A percentile compares a stretch with the other conserved stretches of the same genome.
Evolutionary conservation across 2,888 invertebrate species (phyloP).

Genomic region (Ryuthela nishihirai): DNA sequence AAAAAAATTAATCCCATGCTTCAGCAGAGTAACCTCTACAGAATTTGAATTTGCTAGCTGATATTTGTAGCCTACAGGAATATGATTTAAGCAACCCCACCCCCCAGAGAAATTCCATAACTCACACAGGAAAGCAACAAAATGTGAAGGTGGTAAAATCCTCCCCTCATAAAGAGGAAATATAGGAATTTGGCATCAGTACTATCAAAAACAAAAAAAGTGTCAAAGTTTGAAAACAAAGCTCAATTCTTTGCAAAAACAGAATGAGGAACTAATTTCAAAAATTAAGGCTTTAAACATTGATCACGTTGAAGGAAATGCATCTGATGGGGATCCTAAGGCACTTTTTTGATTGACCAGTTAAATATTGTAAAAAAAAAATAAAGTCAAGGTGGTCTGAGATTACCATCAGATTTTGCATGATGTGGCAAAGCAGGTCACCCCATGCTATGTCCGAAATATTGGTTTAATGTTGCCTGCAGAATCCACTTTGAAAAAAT

Average conservation of each 20-base stretch:
- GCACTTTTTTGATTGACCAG: neutral
- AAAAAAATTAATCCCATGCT: neutral
- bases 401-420: neutral
- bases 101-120: neutral
- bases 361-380: neutral
- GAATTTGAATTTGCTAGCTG: neutral
- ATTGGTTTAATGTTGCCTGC: neutral
- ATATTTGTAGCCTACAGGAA: neutral
- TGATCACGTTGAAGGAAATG: neutral
- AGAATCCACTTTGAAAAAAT: neutral
- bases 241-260: too few relatives aligned
- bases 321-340: neutral
- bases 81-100: neutral
- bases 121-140: too few relatives aligned
- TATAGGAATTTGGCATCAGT: neutral
- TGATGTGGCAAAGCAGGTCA: neutral
- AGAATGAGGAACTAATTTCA: neutral
- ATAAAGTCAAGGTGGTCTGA: neutral
- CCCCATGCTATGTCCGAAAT: neutral
- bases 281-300: neutral
- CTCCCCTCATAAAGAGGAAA: neutral
- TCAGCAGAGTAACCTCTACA: neutral
- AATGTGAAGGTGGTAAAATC: too few relatives aligned
- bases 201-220: neutral
- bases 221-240: too few relatives aligned